These are phyloP conservation scores for Drosophila miranda DNA, from an alignment of 1,140 invertebrate genomes.

Conservation along the genomic window DNA sequence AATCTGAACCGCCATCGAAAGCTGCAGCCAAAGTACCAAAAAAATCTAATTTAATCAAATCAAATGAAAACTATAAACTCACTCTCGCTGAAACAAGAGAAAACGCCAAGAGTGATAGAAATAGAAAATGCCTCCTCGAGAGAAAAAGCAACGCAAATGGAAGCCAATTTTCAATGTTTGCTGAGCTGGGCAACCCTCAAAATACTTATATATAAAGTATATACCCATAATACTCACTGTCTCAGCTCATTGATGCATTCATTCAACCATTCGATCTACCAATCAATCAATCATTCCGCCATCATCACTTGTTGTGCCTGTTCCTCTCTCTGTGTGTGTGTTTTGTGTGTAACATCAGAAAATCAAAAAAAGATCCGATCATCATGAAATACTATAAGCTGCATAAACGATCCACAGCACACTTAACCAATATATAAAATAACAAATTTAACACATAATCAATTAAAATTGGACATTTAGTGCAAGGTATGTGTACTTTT, in stretches of 20 bases:
- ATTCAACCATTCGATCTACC: background rate
- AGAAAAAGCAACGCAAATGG: constrained; percentile 69
- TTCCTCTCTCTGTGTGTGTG: constrained; percentile 7
- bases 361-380: background rate
- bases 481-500: constrained; percentile 79
- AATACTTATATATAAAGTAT: constrained; percentile 10
- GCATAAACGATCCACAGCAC: background rate
- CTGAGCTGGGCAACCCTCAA: constrained; percentile 27
- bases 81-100: constrained; percentile 12
- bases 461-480: constrained; percentile 67
- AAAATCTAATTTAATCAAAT: constrained; percentile 17
- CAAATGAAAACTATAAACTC: constrained; percentile 9
- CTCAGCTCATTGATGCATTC: constrained; percentile 4
- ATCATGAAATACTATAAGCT: background rate
- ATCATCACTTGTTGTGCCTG: constrained; percentile 19
- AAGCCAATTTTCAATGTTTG: constrained; percentile 58
- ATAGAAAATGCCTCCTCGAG: constrained; percentile 1
- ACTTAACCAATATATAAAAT: constrained; percentile 20
- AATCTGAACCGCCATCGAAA: constrained; percentile 36
- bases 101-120: constrained; percentile 8
- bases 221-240: constrained; percentile 12
- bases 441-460: constrained; percentile 29
- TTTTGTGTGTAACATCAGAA: constrained; percentile 8
- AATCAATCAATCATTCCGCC: constrained; percentile 1
- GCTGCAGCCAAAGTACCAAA: constrained; percentile 74